Base-by-base conservation (phyloP, 1,140 invertebrate species). In the Scaptomyza graminum region DNA sequence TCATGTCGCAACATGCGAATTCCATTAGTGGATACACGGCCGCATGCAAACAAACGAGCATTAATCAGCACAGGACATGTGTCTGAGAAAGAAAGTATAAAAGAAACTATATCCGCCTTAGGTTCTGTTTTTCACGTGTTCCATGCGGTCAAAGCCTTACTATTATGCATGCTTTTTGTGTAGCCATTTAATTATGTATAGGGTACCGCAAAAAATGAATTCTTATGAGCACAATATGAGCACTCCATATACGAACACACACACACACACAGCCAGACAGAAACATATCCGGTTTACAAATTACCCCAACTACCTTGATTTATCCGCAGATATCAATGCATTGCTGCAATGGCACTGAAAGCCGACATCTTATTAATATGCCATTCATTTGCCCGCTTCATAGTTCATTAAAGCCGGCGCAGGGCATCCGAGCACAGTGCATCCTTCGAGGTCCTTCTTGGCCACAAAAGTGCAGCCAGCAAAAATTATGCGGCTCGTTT, bases 401-500 rank as follows among this genome's bases (percentile, higher is more conserved):
- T 87, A 87, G 74, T 88, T 87, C 82, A 87, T 87, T 87, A 88
- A 87, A 87, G 78, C 82, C 72, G 64, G 66, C 77, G 75, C 74
- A 41, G 63, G 22, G 43, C 64, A 43, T 60, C 28, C 47, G 43
- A 69, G 47, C 3, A 41, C 55, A 47, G 57, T 16, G 63, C 75
- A 74, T 84, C 81, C 81, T 60, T 34, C 31, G 81, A 69, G 74
- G 77, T 59, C 74, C 64, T 74, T 56, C 69, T 74, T 81, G 74
- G 82, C 78, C 81, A 63, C 81, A 85, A 85, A 34, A 85, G 81
- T 85, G 81, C 81, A 85, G 81, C 73, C 82, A 80, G 78, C 83
- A 85, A 85, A 85, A 85, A 85, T 85, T 85, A 85, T 85, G 82
- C 82, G 82, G 82, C 75, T 85, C 82, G 82, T 87, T 85, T 85